A percentile compares a stretch with the other conserved stretches of the same genome.
Evolutionary conservation across 2,888 invertebrate genomes (phyloP).

Genomic region (Tolmerus cingulatus): DNA sequence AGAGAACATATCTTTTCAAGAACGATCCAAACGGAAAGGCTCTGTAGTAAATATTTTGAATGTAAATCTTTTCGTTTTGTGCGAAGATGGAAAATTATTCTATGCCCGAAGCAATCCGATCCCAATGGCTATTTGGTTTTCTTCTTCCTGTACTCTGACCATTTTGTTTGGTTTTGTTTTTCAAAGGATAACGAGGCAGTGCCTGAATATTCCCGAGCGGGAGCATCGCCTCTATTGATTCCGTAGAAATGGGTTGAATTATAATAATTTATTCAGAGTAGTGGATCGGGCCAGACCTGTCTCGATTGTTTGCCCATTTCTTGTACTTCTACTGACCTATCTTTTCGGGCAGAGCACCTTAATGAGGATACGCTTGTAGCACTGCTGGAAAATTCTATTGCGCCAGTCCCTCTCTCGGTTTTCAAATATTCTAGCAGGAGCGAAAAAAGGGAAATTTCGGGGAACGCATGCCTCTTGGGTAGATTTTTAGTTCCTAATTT

Average conservation of each 20-base stretch:
- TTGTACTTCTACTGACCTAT: neutral
- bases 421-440: neutral
- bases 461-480: neutral
- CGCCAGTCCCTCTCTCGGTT: neutral
- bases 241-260: neutral
- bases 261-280: conserved; percentile 19
- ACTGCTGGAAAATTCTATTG: neutral
- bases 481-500: neutral
- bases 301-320: conserved; percentile 16
- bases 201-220: neutral
- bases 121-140: neutral
- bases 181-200: neutral
- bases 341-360: neutral
- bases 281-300: neutral
- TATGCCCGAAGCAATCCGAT: neutral
- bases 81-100: neutral
- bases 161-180: neutral
- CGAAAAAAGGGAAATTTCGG: neutral
- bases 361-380: neutral
- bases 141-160: neutral
- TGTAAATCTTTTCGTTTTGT: neutral
- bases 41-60: neutral
- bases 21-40: neutral
- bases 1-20: neutral
- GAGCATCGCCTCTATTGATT: neutral